phyloP scores from a whole-genome alignment of 2,888 invertebrate species.

The Ophion slaviceki region DNA sequence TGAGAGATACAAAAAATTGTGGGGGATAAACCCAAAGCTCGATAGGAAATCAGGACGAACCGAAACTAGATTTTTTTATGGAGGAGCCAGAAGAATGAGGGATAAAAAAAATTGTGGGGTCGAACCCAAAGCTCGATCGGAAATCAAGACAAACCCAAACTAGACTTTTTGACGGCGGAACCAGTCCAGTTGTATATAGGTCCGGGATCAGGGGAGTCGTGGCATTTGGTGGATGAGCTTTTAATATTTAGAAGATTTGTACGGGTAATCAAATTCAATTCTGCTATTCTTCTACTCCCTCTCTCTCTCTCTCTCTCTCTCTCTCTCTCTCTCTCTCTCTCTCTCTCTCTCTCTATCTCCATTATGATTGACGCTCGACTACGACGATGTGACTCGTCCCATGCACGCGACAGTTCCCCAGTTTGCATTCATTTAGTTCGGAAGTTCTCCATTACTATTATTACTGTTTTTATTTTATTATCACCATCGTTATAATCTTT shows the following conservation, averaged over 20 bases:
- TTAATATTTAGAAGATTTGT: conserved; percentile 45
- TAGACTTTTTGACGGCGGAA: background rate
- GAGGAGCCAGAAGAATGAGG: background rate
- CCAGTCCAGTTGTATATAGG: background rate
- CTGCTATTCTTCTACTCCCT: conserved; percentile 29
- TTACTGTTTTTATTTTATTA: no score
- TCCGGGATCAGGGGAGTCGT: background rate
- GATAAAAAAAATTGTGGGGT: background rate
- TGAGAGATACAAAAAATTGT: no score
- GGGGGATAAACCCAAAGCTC: conserved; percentile 18
- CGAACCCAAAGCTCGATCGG: conserved; percentile 36
- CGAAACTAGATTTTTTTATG: background rate
- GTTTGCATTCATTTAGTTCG: no score
- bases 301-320: conserved; percentile 25
- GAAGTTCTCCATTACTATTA: no score
- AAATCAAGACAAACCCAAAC: no score
- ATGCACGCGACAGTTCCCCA: no score
- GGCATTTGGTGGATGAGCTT: conserved; percentile 40
- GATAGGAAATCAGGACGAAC: background rate
- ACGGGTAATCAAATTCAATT: conserved; percentile 32
- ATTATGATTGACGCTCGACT: no score
- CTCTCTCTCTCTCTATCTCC: no score
- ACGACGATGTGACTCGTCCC: no score
- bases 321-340: background rate
- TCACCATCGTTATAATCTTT: no score